Evolutionary conservation across 1,140 invertebrate species (phyloP), one percentile per base, ranked within the genome.

Genomic region (Battus philenor): DNA sequence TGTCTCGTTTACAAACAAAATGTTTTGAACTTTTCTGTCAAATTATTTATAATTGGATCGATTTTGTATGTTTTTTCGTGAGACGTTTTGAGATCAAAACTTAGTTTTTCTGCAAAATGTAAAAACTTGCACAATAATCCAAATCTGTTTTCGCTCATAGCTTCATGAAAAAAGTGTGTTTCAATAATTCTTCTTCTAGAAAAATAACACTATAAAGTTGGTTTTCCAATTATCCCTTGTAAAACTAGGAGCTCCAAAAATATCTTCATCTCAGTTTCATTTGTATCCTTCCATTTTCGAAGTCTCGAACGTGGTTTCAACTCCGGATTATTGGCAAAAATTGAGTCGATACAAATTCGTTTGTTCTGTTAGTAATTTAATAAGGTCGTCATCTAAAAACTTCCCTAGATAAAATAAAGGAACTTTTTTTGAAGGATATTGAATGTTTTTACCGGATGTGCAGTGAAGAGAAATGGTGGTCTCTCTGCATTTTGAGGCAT

Each of bases 381-480:
- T 27, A 27, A 27, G 24, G 24, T 27, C 24, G 24, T 27, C 2
- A 27, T 27, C 8, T 2, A 27, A 27, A 27, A 27, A 27, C 24
- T 27, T 27, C 24, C n/a, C 24, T 27, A 27, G 24, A 27, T 27
- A 27, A 27, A 27, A 27, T 27, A 27, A 27, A 27, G n/a, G 24
- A 27, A n/a, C 24, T 27, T 27, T 27, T 27, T 27, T 27, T 9
- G 24, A 27, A 27, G 24, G 24, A 9, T 27, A 27, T 27, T 27
- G 24, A 27, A 27, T 38, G 34, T 22, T 38, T 38, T 22, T 20
- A 8, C 2, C 15, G 18, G 18, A 38, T 20, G 18, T 18, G 34
- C 16, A 20, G 34, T 38, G 7, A 38, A 38, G 34, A 12, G 34
- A 38, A 38, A 38, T 38, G 18, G 34, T 38, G 34, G 34, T 38